phyloP scores from a whole-genome alignment of 92 coral and sea anemone genomes.

The Meandrina meandrites region DNA sequence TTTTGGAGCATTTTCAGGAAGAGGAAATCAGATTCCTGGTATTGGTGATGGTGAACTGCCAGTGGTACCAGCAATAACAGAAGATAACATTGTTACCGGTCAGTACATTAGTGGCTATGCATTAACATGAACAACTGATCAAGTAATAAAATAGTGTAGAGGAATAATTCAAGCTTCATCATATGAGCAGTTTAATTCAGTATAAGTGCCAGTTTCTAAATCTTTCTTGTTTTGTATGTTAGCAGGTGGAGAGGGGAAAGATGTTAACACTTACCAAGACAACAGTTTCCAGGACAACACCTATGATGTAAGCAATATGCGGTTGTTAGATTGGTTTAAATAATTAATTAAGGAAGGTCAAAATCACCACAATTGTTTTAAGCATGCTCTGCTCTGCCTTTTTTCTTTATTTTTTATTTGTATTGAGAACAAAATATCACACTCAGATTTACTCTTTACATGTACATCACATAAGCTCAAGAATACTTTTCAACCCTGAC shows the following conservation, averaged over 20 bases:
- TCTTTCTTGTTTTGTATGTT: neutral
- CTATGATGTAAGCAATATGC: constrained; percentile 11
- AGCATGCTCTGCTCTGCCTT: neutral
- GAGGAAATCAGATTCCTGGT: constrained; percentile 68
- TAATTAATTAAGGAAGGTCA: neutral
- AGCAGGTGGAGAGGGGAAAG: neutral
- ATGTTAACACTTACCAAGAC: neutral
- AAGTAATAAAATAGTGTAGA: too few species aligned
- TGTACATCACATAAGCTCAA: too few species aligned
- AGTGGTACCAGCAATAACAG: constrained; percentile 23
- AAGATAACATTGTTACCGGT: neutral
- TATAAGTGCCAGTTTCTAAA: neutral
- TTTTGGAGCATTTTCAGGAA: neutral
- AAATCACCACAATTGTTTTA: neutral
- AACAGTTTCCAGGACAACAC: neutral
- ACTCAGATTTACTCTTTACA: too few species aligned
- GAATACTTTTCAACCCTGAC: neutral
- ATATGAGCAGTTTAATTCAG: neutral
- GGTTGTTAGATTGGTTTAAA: neutral
- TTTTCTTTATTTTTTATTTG: neutral
- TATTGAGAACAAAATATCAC: neutral
- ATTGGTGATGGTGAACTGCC: constrained; percentile 65
- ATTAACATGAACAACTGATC: neutral
- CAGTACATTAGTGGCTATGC: neutral
- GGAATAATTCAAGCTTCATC: too few species aligned